phyloP scores from a whole-genome alignment of 2,797 vertebrate genomes.

The Streptopelia turtur region DNA sequence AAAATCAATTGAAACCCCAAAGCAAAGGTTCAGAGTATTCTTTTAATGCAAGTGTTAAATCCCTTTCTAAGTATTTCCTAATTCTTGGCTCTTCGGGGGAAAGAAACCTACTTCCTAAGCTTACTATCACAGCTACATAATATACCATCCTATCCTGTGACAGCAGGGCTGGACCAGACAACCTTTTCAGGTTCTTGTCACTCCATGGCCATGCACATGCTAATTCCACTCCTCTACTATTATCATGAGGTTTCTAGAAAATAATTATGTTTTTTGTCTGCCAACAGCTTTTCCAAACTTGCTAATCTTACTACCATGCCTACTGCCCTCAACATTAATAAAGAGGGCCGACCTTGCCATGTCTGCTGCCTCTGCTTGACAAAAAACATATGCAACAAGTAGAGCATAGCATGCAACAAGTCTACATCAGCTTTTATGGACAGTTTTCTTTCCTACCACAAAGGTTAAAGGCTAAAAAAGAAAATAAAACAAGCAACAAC shows the following conservation, averaged over 20 bases:
- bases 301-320: background rate
- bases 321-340: background rate
- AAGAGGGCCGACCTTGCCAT: background rate
- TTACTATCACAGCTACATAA: background rate
- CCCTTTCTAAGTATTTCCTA: background rate
- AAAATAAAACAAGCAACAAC: background rate
- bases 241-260: background rate
- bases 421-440: background rate
- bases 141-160: accelerated
- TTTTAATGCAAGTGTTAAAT: background rate
- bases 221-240: background rate
- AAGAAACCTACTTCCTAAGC: background rate
- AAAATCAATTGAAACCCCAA: background rate
- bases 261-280: background rate
- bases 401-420: background rate
- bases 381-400: background rate
- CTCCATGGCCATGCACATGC: background rate
- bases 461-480: background rate
- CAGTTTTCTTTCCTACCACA: background rate
- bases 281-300: background rate
- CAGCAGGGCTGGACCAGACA: background rate
- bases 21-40: background rate
- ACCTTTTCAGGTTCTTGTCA: background rate
- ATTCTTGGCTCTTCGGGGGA: background rate
- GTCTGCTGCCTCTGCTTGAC: background rate